phyloP scores from a whole-genome alignment of 2,888 invertebrate species.

The Mechanitis mazaeus region DNA sequence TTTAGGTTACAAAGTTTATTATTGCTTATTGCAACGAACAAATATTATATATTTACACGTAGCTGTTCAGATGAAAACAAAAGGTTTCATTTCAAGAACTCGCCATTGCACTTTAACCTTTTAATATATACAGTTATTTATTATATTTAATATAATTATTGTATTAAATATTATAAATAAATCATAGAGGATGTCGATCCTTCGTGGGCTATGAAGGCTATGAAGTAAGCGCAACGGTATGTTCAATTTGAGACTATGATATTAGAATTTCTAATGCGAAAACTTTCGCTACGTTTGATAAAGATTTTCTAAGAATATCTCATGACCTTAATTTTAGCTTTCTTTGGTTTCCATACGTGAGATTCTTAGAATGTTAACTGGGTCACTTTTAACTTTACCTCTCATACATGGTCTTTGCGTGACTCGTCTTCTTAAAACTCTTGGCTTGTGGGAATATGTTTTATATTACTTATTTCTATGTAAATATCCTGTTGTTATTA shows the following conservation, averaged over 20 bases:
- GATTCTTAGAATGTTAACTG: slow-evolving; percentile 6
- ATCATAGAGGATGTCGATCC: too few species aligned
- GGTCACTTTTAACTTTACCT: slow-evolving; percentile 6
- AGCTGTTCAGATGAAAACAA: too few species aligned
- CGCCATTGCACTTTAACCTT: too few species aligned
- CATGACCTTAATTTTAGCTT: slow-evolving; percentile 6
- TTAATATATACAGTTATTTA: too few species aligned
- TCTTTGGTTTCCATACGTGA: slow-evolving; percentile 6
- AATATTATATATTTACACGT: too few species aligned
- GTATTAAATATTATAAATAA: too few species aligned
- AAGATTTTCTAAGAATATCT: slow-evolving; percentile 6
- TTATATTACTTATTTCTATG: neutral
- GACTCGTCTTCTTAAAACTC: slow-evolving; percentile 6
- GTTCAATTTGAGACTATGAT: neutral
- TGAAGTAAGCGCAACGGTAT: neutral
- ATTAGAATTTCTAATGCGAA: slow-evolving; percentile 2
- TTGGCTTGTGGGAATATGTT: neutral
- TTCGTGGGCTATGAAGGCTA: too few species aligned
- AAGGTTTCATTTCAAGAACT: too few species aligned
- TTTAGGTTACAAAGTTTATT: too few species aligned
- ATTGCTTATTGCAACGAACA: too few species aligned
- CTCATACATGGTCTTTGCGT: slow-evolving; percentile 6
- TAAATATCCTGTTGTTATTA: too few species aligned
- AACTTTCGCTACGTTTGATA: slow-evolving; percentile 5
- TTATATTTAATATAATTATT: too few species aligned